Percentiles rank a stretch among this genome's conserved stretches.
These are phyloP conservation scores for Linurgus olivaceus DNA, from an alignment of 2,797 vertebrate genomes.

Conservation along the genomic window DNA sequence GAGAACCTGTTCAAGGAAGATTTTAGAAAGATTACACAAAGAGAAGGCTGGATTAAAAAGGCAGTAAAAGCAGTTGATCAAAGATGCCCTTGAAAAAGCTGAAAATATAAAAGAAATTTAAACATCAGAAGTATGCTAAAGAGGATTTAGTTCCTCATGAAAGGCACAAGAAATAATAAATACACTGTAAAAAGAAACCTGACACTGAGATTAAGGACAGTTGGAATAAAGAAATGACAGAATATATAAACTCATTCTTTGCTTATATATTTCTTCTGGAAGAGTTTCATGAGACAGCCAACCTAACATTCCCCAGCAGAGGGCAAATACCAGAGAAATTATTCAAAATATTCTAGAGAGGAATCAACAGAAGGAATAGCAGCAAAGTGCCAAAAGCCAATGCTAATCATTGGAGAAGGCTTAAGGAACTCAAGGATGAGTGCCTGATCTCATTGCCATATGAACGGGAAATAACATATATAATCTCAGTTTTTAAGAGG, in stretches of 20 bases:
- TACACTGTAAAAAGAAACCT: background rate
- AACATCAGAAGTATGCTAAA: background rate
- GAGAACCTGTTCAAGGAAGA: background rate
- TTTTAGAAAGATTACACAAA: background rate
- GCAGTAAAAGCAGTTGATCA: background rate
- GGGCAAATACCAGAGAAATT: background rate
- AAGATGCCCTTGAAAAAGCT: background rate
- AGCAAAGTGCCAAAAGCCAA: background rate
- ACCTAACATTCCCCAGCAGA: background rate
- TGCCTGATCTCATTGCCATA: background rate
- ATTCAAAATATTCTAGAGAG: background rate
- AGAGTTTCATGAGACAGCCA: background rate
- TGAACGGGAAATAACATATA: background rate
- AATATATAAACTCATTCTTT: background rate
- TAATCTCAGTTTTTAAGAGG: background rate
- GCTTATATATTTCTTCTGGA: background rate
- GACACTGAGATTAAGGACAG: background rate
- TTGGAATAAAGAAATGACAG: background rate
- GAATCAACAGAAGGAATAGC: background rate
- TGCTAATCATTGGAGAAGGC: background rate
- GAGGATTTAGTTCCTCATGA: background rate
- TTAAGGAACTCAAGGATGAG: background rate
- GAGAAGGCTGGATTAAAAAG: background rate
- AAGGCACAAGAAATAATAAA: background rate
- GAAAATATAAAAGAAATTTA: background rate